phyloP scores from a whole-genome alignment of 1,140 invertebrate genomes.

The Ectropis grisescens region DNA sequence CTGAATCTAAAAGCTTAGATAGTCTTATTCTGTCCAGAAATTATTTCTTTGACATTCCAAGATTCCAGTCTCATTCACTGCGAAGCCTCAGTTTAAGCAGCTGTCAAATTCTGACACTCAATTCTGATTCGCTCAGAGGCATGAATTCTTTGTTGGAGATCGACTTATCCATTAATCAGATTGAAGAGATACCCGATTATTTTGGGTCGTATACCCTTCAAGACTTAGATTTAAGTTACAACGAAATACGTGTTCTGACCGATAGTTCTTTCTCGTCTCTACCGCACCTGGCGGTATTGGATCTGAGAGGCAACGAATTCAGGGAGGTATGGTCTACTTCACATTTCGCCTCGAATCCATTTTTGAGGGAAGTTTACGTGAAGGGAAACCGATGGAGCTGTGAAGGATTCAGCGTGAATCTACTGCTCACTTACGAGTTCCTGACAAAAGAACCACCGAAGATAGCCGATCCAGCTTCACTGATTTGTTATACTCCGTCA shows the following conservation, averaged over 20 bases:
- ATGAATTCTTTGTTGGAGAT: constrained; percentile 68
- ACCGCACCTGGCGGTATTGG: constrained; percentile 70
- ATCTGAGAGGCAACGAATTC: constrained; percentile 77
- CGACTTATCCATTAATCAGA: constrained; percentile 73
- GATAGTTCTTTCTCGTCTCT: constrained; percentile 70
- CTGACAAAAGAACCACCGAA: constrained; percentile 70
- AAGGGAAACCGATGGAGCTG: constrained; percentile 82
- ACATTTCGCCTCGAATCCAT: constrained; percentile 72
- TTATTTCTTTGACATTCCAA: constrained; percentile 71
- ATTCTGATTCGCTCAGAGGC: constrained; percentile 52
- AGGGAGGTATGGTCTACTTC: constrained; percentile 70
- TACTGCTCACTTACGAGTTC: constrained; percentile 72
- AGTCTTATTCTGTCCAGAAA: constrained; percentile 75
- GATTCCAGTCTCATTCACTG: constrained; percentile 69
- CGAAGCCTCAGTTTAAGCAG: constrained; percentile 69
- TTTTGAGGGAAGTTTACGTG: constrained; percentile 70
- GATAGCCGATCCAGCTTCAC: constrained; percentile 38
- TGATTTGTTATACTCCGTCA: constrained; percentile 73
- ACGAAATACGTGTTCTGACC: constrained; percentile 58
- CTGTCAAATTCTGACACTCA: constrained; percentile 71
- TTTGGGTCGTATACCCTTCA: constrained; percentile 68
- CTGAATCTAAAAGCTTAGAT: constrained; percentile 65
- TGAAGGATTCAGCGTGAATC: constrained; percentile 71
- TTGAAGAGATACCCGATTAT: constrained; percentile 67
- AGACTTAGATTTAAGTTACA: constrained; percentile 70